Percentiles rank a stretch among this genome's conserved stretches.
Conservation (phyloP, 2,113 vertebrate genomes). For the Eptesicus fuscus region DNA sequence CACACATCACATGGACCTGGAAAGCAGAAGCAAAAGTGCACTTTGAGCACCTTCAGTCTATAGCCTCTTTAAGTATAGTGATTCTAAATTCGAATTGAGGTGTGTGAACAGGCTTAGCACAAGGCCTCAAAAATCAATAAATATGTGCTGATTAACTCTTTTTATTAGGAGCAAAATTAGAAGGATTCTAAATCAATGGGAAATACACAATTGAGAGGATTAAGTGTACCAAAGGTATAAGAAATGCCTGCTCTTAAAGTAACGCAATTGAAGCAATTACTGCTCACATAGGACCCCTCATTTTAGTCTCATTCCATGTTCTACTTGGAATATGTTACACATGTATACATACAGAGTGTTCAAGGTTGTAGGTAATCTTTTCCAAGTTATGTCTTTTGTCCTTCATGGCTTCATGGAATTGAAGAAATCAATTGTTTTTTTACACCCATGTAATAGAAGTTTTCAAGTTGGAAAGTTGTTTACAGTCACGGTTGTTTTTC, state of each 20-base stretch:
- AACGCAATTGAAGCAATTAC: background rate
- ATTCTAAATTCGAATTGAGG: background rate
- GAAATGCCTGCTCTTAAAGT: background rate
- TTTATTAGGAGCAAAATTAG: background rate
- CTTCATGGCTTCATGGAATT: background rate
- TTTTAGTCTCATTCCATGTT: background rate
- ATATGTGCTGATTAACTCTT: background rate
- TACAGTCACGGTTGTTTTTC: background rate
- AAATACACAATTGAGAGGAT: background rate
- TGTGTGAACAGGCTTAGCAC: background rate
- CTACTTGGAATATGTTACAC: background rate
- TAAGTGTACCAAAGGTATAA: background rate
- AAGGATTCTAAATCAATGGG: background rate
- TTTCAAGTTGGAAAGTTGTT: constrained; percentile 1
- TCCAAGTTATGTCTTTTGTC: background rate
- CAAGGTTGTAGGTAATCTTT: background rate
- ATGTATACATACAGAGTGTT: background rate
- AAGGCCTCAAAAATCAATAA: background rate
- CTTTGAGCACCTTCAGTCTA: background rate
- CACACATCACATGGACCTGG: background rate
- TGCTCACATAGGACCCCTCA: background rate
- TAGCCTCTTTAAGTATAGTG: background rate
- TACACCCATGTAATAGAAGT: background rate
- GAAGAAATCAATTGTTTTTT: background rate
- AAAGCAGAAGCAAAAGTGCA: background rate